Evolutionary conservation across 2,113 vertebrate genomes (phyloP).

Genomic region (Microtus oregoni): DNA sequence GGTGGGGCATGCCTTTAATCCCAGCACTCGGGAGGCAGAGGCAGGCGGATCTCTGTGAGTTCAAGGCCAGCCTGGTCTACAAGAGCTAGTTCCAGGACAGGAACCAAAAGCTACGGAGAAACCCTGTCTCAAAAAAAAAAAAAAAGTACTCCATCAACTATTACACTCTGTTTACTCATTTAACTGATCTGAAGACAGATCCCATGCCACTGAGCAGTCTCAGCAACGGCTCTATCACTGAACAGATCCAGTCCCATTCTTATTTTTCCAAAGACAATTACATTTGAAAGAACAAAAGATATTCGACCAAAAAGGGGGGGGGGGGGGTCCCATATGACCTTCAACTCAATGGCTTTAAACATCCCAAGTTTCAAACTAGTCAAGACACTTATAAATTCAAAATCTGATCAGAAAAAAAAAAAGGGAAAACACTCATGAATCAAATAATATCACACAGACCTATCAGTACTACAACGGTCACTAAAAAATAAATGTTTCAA

Average conservation of each 20-base stretch:
- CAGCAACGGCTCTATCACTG: not conserved
- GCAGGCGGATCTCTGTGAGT: no score
- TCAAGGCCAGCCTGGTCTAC: no score
- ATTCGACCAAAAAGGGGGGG: not conserved
- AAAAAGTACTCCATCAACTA: not conserved
- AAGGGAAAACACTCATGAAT: not conserved
- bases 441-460: not conserved
- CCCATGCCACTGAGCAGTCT: not conserved
- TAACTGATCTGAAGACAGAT: not conserved
- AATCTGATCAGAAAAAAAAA: constrained; percentile 50
- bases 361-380: constrained; percentile 47
- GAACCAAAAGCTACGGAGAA: no score
- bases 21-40: no score
- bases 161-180: not conserved
- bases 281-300: not conserved
- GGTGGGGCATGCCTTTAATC: no score
- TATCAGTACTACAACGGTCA: not conserved
- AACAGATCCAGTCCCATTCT: not conserved
- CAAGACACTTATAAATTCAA: constrained; percentile 76
- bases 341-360: not conserved
- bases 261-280: not conserved
- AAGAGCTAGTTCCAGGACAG: no score
- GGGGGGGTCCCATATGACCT: not conserved
- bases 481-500: constrained; percentile 1
- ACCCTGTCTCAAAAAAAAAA: no score